phyloP scores from a whole-genome alignment of 2,113 vertebrate species.

The Sylvietta virens region DNA sequence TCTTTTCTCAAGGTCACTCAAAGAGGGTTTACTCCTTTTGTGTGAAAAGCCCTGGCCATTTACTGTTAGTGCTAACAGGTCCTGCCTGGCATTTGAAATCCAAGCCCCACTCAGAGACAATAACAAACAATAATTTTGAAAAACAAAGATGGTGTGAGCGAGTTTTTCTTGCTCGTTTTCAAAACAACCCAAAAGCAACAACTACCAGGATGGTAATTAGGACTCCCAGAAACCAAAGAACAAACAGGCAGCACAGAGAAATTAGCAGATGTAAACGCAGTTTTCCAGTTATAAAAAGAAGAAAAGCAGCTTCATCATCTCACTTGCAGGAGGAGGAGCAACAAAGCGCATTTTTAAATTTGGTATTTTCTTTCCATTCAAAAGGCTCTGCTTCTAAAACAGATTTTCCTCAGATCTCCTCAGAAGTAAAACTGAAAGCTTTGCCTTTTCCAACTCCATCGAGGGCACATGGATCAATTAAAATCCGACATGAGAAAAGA shows the following conservation, averaged over 20 bases:
- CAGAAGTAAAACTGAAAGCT: conserved; percentile 28
- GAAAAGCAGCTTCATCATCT: conserved; percentile 22
- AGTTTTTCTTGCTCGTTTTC: conserved; percentile 76
- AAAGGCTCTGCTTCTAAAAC: neutral
- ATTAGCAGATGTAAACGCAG: neutral
- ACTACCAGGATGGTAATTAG: conserved; percentile 58
- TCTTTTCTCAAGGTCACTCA: conserved; percentile 57
- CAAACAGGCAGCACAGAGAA: conserved; percentile 23
- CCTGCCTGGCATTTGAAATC: conserved; percentile 71
- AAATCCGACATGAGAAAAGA: neutral
- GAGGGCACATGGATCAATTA: neutral
- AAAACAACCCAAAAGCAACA: conserved; percentile 71
- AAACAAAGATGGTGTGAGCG: conserved; percentile 66
- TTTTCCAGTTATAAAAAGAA: conserved; percentile 35
- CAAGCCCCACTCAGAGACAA: conserved; percentile 73
- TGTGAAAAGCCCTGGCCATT: conserved; percentile 55
- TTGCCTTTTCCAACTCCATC: conserved; percentile 15
- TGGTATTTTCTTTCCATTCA: conserved; percentile 26
- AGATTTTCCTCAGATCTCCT: neutral
- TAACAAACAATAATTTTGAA: conserved; percentile 72
- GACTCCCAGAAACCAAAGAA: conserved; percentile 31
- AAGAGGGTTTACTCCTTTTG: neutral
- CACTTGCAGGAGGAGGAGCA: neutral
- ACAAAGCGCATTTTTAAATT: neutral
- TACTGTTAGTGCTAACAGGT: conserved; percentile 47